These are phyloP conservation scores for silkworm (Bombyx mori) DNA, from an alignment of 1,140 invertebrate genomes.

Conservation along the genomic window DNA sequence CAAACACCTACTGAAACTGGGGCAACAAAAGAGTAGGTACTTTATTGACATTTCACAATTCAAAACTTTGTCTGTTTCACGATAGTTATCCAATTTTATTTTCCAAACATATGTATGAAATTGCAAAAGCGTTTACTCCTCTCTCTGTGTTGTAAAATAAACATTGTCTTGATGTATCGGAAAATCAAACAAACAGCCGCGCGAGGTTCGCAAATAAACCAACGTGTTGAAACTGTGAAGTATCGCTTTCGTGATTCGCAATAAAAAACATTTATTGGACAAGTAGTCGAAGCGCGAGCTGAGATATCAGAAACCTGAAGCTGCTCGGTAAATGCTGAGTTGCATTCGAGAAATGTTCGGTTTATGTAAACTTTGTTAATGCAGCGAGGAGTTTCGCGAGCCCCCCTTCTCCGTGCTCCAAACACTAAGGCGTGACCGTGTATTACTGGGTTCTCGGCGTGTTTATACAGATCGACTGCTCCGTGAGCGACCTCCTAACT, in stretches of 20 bases:
- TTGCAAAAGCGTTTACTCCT: slow-evolving; percentile 4
- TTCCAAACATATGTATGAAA: slow-evolving; percentile 4
- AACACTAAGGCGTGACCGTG: slow-evolving; percentile 51
- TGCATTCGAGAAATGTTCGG: slow-evolving; percentile 30
- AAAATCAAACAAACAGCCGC: slow-evolving; percentile 32
- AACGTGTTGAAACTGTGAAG: slow-evolving; percentile 45
- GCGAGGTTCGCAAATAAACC: slow-evolving; percentile 47
- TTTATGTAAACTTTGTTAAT: slow-evolving; percentile 67
- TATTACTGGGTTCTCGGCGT: slow-evolving; percentile 53
- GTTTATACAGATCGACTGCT: slow-evolving; percentile 57
- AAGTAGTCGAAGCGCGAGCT: slow-evolving; percentile 32
- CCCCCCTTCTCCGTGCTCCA: slow-evolving; percentile 31
- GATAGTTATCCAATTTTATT: no score
- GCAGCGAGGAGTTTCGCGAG: slow-evolving; percentile 19
- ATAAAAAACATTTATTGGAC: slow-evolving; percentile 50
- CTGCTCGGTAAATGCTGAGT: slow-evolving; percentile 26
- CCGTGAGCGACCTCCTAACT: slow-evolving; percentile 54
- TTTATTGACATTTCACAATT: no score
- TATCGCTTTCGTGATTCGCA: slow-evolving; percentile 48
- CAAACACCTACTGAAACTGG: no score
- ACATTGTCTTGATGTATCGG: slow-evolving; percentile 30
- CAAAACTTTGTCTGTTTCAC: no score
- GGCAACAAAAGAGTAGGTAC: no score
- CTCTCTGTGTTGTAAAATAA: slow-evolving; percentile 26
- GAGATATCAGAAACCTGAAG: slow-evolving; percentile 44